Evolutionary conservation across 2,888 invertebrate species (phyloP), one percentile per base, ranked within the genome.

Genomic region (Yponomeuta evonymella): DNA sequence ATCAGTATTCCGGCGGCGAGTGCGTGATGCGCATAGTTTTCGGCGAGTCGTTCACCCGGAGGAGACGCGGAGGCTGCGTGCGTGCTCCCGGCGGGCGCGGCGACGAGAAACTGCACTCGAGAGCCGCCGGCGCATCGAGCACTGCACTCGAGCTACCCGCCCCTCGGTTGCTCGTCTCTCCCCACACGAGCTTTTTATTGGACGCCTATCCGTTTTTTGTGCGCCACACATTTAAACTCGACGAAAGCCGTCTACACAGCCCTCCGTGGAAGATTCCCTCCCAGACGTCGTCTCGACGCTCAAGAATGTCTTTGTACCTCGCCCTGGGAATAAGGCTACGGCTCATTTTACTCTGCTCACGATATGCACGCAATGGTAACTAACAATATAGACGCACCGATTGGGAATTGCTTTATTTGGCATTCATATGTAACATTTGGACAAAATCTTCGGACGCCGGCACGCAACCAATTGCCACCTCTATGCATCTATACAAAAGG

Each of bases 151-250:
- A 86, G 82, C 78, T 83, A 82, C 89, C 88, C 89, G 89, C 90
- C 90, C 89, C 90, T 88, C 89, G 77, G 75, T 86, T 43, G 43
- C 43, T 43, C 43, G 43, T 3, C 84, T 82, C 87, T 86, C 90
- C 88, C 88, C 86, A 87, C 85, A 83, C 88, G 77, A 85, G 88
- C 84, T 88, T 91, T 91, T 91, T 90, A 90, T 90, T 90, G 88
- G 89, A 81, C 83, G 88, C 83, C 88, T 88, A 87, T 87, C 82
- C 87, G 79, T 91, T 92, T 92, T 91, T 92, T 90, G 86, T 87
- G 75, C 79, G 75, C 79, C 83, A 86, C 83, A 83, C 85, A 88
- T 87, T 87, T 83, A 88, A 86, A 87, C 89, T 64, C 88, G 88
- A 85, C 81, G 86, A 87, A 88, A 89, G 86, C 83, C 81, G 88